Evolutionary conservation across 2,888 invertebrate genomes (phyloP).

Genomic region (Pyrrhosoma nymphula): DNA sequence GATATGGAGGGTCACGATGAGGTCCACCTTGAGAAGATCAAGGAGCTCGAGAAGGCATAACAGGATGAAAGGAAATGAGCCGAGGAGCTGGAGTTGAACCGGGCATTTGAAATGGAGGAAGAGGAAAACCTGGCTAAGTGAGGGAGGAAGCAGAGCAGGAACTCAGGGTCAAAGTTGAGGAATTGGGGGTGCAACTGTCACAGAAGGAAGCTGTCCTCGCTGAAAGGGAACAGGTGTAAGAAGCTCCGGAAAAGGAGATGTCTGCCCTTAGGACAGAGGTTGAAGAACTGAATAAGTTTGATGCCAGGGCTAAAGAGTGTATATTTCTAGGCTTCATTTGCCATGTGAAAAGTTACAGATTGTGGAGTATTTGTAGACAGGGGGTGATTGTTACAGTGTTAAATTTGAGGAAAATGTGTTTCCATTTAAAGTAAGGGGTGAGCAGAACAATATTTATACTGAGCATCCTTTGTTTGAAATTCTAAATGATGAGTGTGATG

Average conservation of each 20-base stretch:
- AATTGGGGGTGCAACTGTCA: constrained; percentile 68
- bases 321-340: too few relatives aligned
- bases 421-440: too few relatives aligned
- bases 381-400: too few relatives aligned
- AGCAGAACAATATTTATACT: too few relatives aligned
- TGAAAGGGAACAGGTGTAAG: constrained; percentile 68
- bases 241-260: constrained; percentile 45
- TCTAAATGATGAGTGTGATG: too few relatives aligned
- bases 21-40: constrained; percentile 78
- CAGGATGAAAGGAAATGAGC: constrained; percentile 78
- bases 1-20: constrained; percentile 85
- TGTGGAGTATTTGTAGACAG: too few relatives aligned
- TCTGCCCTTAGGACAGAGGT: neutral
- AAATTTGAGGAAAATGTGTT: too few relatives aligned
- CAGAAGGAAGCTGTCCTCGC: constrained; percentile 68
- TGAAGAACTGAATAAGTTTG: constrained; percentile 12
- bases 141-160: constrained; percentile 75
- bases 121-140: constrained; percentile 80
- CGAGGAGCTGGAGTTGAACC: constrained; percentile 80
- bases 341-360: too few relatives aligned
- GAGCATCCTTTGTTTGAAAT: too few relatives aligned
- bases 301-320: too few relatives aligned
- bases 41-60: constrained; percentile 79
- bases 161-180: constrained; percentile 69
- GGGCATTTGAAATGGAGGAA: constrained; percentile 83